Evolutionary conservation across 2,113 vertebrate genomes (phyloP).

Genomic region (Stigmatopora nigra): DNA sequence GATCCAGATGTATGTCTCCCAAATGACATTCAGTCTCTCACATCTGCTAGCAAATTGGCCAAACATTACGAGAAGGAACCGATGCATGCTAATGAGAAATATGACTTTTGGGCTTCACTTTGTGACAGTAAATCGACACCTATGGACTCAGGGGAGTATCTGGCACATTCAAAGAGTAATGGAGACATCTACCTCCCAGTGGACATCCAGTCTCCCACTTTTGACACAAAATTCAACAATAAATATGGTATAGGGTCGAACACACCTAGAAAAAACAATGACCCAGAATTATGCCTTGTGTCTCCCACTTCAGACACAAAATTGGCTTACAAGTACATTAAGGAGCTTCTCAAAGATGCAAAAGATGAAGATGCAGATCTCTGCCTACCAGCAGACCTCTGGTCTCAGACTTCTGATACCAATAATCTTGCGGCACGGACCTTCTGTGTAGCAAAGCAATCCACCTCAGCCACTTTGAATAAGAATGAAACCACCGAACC

Average conservation of each 20-base stretch:
- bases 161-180: neutral
- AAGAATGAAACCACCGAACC: neutral
- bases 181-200: neutral
- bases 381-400: neutral
- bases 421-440: neutral
- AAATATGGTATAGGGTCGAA: neutral
- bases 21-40: neutral
- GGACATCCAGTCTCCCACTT: neutral
- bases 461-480: neutral
- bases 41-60: neutral
- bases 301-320: constrained; percentile 5
- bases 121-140: neutral
- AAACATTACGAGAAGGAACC: neutral
- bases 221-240: neutral
- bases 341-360: neutral
- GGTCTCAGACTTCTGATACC: neutral
- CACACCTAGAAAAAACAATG: neutral
- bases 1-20: neutral
- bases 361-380: neutral
- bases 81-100: neutral
- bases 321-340: neutral
- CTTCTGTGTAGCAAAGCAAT: neutral
- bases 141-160: neutral
- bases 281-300: neutral
- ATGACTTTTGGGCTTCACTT: neutral